Evolutionary conservation across 2,113 vertebrate species (phyloP).

Genomic region (Stegastes partitus): DNA sequence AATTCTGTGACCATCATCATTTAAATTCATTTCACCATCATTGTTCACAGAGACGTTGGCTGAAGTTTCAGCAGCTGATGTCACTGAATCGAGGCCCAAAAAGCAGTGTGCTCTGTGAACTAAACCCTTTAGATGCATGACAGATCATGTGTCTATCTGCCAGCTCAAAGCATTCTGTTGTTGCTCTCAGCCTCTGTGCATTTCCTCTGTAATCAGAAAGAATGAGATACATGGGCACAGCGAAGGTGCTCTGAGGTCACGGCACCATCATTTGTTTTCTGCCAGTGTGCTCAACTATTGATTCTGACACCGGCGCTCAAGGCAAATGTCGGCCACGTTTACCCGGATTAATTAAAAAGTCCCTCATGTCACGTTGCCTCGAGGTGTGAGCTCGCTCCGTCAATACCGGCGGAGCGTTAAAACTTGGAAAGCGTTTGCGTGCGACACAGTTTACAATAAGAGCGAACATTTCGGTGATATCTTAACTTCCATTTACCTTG

Average conservation of each 20-base stretch:
- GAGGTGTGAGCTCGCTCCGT: conserved; percentile 55
- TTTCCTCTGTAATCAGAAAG: conserved; percentile 35
- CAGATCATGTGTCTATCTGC: background rate
- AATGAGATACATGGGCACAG: conserved; percentile 14
- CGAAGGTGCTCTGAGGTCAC: conserved; percentile 52
- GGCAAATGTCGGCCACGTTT: conserved; percentile 79
- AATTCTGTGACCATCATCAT: no score
- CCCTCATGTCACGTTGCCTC: conserved; percentile 60
- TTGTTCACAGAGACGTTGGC: no score
- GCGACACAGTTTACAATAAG: conserved; percentile 11
- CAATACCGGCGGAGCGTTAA: conserved; percentile 38
- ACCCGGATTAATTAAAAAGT: conserved; percentile 82
- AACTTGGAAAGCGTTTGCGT: conserved; percentile 28
- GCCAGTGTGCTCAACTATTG: conserved; percentile 69
- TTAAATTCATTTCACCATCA: background rate
- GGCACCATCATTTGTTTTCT: conserved; percentile 75
- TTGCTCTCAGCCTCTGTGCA: background rate
- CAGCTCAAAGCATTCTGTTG: background rate
- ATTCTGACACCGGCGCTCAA: conserved; percentile 75
- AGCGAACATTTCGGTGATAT: conserved; percentile 24
- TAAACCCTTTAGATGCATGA: background rate
- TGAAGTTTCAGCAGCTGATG: no score
- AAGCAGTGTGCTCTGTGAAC: background rate
- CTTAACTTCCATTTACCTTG: conserved; percentile 24
- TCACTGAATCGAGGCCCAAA: background rate